Base-by-base conservation (phyloP, 2,888 invertebrate genomes). In the Zaprionus bogoriensis region DNA sequence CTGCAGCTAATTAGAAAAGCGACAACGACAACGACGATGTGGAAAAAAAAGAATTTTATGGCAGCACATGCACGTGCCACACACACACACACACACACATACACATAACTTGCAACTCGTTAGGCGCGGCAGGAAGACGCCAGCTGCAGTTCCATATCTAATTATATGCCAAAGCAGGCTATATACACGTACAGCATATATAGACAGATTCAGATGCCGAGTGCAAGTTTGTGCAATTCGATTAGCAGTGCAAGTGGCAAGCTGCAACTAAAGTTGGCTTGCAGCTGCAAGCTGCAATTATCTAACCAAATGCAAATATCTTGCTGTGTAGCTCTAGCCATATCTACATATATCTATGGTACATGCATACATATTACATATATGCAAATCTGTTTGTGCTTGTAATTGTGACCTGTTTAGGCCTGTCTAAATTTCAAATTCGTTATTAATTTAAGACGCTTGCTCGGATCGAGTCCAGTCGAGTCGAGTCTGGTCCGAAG, bases 1-100 rank as follows among this genome's bases (percentile, higher is more conserved):
- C 72, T 79, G 77, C 80, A 77, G 68, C 74, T 78, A 81, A 80
- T 81, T 81, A 75, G 62, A 74, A 77, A 47, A 64, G 61, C 6
- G 7, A 7, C 7, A 14, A 14, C 32, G 14, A n/a, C n/a, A n/a
- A n/a, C n/a, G n/a, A n/a, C n/a, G n/a, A n/a, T n/a, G 52, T 41
- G 27, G 27, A 58, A 59, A 52, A 60, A 74, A 76, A 80, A 79
- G 41, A 80, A 80, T 77, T 69, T 79, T 73, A 80, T 80, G 60
- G 65, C 73, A 67, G 48, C 63, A 48, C 41, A 17, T 45, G 79
- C 68, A 81, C 79, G 82, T 80, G 79, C 59, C 52, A 50, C 25
- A 38, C 30, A 67, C 74, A 61, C 67, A 63, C 70, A 63, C 50
- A 65, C 32, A 69, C 17, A 14, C 14, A 54, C 62, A 36, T 6